A percentile compares a stretch with the other conserved stretches of the same genome.
phyloP scores from a whole-genome alignment of 2,113 vertebrate species.

The Bos taurus region DNA sequence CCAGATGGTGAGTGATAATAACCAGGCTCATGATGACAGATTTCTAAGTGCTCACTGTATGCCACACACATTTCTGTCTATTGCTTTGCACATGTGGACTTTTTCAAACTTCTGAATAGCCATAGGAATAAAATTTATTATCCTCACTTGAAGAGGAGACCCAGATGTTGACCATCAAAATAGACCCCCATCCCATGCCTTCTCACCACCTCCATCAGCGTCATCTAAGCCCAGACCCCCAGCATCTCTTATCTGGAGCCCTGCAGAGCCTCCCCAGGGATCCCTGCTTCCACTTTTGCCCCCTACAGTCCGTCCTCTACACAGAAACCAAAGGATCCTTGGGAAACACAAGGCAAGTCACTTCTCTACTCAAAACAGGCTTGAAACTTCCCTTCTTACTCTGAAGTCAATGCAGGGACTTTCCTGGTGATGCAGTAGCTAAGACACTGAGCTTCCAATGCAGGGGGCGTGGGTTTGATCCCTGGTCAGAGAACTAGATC shows the following conservation, averaged over 20 bases:
- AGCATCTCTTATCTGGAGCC: background rate
- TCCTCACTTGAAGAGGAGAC: background rate
- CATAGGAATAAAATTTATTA: background rate
- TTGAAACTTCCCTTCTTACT: background rate
- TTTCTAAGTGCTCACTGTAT: too few relatives aligned
- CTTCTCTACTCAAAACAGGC: background rate
- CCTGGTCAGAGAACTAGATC: background rate
- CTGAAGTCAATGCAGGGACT: background rate
- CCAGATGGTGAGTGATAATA: too few relatives aligned
- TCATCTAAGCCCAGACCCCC: too few relatives aligned
- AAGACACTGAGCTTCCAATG: background rate
- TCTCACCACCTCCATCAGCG: rapidly evolving
- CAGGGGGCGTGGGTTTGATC: background rate
- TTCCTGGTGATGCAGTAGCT: background rate
- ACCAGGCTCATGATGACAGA: rapidly evolving
- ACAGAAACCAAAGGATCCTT: background rate
- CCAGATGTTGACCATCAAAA: background rate
- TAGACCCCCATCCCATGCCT: background rate
- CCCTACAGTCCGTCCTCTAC: background rate
- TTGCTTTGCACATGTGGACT: background rate
- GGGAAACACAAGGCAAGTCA: background rate
- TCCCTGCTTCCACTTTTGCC: background rate
- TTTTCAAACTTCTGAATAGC: background rate
- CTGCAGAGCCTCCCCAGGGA: background rate
- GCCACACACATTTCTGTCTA: background rate